Evolutionary conservation across 2,888 invertebrate genomes (phyloP).

Genomic region (Hydrotaea diabolus): DNA sequence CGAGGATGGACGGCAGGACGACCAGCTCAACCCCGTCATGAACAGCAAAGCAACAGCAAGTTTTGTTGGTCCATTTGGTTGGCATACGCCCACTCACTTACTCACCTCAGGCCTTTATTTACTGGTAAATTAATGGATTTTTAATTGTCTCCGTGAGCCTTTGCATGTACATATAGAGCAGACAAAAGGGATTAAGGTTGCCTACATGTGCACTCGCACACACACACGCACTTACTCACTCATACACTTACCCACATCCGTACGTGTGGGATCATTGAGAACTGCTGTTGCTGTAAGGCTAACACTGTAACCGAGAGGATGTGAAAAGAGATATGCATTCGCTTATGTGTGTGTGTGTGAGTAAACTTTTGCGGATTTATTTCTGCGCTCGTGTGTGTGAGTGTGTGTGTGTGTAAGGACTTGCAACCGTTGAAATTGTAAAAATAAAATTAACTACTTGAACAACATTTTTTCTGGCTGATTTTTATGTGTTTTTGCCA

Average conservation of each 20-base stretch:
- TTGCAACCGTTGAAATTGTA: conserved; percentile 35
- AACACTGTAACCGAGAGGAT: conserved; percentile 49
- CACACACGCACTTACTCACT: conserved; percentile 4
- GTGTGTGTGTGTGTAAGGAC: conserved; percentile 8
- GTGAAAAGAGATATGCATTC: conserved; percentile 43
- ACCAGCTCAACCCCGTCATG: not conserved
- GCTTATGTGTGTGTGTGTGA: not conserved
- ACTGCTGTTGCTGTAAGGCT: not conserved
- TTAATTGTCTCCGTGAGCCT: conserved; percentile 74
- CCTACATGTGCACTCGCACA: not conserved
- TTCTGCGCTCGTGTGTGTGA: too few relatives aligned
- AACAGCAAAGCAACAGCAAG: not conserved
- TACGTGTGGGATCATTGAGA: too few relatives aligned
- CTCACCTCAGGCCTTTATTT: conserved; percentile 47
- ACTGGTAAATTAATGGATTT: conserved; percentile 76
- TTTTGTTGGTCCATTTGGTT: not conserved
- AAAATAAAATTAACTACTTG: conserved; percentile 42
- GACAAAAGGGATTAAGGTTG: conserved; percentile 53
- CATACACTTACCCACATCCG: too few relatives aligned
- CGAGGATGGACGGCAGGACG: too few relatives aligned
- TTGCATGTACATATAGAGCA: conserved; percentile 23
- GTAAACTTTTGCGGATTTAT: too few relatives aligned
- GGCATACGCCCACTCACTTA: too few relatives aligned
- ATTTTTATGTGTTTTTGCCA: not conserved
- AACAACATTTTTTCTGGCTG: not conserved